Evolutionary conservation across 1,140 invertebrate genomes (phyloP).

Genomic region (Platorchestia sp.): DNA sequence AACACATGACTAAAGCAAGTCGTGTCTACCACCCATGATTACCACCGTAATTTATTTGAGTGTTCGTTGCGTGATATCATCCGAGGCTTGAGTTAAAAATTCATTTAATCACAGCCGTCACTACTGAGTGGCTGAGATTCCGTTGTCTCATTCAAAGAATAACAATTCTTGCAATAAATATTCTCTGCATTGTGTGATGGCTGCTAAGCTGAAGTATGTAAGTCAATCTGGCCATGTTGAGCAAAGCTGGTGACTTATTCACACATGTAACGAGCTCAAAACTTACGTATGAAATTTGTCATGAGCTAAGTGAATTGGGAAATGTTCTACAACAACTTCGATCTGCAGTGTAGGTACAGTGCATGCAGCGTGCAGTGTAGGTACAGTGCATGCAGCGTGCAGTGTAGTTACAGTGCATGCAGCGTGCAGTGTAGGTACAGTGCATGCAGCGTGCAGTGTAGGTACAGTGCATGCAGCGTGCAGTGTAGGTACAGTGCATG

Average conservation of each 20-base stretch:
- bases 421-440: no score
- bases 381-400: no score
- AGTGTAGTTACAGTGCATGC: no score
- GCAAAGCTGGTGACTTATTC: not conserved
- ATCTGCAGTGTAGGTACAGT: no score
- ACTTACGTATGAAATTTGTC: not conserved
- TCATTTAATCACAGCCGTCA: not conserved
- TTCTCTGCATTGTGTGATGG: not conserved
- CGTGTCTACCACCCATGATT: not conserved
- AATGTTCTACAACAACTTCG: no score
- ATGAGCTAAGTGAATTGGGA: no score
- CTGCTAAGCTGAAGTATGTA: not conserved
- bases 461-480: no score
- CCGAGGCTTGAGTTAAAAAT: not conserved
- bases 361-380: no score
- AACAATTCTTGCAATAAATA: not conserved
- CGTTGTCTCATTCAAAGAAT: not conserved
- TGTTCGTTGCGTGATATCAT: not conserved
- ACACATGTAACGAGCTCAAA: not conserved
- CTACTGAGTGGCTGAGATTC: not conserved
- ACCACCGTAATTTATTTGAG: not conserved
- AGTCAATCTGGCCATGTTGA: not conserved
- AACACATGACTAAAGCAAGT: no score
- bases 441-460: no score
- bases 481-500: no score